These are phyloP conservation scores for Therioaphis trifolii DNA, from an alignment of 2,888 invertebrate genomes.

Conservation along the genomic window DNA sequence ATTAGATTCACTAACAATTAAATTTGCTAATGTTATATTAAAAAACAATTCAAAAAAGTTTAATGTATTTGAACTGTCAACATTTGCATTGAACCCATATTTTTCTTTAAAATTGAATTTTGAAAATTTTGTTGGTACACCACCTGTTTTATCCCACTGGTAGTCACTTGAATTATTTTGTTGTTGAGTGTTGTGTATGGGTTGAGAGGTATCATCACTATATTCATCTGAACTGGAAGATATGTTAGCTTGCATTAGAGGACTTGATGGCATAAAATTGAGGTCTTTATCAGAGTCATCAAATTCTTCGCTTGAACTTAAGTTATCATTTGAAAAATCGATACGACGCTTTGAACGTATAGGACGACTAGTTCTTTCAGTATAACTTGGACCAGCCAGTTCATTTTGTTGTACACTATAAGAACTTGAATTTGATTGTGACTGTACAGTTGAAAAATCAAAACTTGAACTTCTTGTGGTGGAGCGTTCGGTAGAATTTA, in stretches of 20 bases:
- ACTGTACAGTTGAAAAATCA: slow-evolving; percentile 10
- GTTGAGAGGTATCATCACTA: background rate
- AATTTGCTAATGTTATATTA: slow-evolving; percentile 18
- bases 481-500: slow-evolving; percentile 12
- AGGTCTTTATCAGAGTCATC: slow-evolving; percentile 17
- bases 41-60: slow-evolving; percentile 44
- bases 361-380: slow-evolving; percentile 14
- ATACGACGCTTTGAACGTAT: background rate
- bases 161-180: slow-evolving; percentile 19
- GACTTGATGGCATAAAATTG: background rate
- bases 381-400: slow-evolving; percentile 4
- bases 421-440: background rate
- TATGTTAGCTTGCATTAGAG: background rate
- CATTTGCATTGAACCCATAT: slow-evolving; percentile 31
- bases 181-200: slow-evolving; percentile 3
- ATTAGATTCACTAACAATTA: slow-evolving; percentile 52
- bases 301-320: background rate
- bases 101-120: slow-evolving; percentile 32
- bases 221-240: slow-evolving; percentile 24
- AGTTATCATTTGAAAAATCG: background rate
- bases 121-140: slow-evolving; percentile 14
- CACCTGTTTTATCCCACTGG: slow-evolving; percentile 28
- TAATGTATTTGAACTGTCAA: slow-evolving; percentile 31
- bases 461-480: no score
- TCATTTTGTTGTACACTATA: slow-evolving; percentile 10